Percentiles rank a stretch among this genome's conserved stretches.
Evolutionary conservation across 2,888 invertebrate genomes (phyloP).

Genomic region (Beris chalybata): DNA sequence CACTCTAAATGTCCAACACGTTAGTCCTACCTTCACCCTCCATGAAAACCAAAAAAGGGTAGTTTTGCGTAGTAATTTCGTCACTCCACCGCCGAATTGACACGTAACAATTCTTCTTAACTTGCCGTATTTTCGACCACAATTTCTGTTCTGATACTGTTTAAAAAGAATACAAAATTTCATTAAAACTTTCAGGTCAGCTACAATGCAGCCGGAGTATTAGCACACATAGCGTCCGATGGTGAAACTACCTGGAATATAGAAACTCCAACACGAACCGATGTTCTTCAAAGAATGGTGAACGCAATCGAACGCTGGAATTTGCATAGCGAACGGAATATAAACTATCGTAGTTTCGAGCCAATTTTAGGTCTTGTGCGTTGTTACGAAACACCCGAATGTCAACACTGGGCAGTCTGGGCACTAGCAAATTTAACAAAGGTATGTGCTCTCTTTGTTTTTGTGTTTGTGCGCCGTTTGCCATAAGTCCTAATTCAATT

Average conservation of each 20-base stretch:
- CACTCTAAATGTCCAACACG: too few species aligned
- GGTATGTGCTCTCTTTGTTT: slow-evolving; percentile 41
- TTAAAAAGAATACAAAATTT: too few species aligned
- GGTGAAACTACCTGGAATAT: slow-evolving; percentile 83
- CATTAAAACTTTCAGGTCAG: slow-evolving; percentile 64
- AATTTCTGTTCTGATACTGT: too few species aligned
- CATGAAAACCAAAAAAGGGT: too few species aligned
- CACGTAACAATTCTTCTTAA: too few species aligned
- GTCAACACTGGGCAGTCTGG: slow-evolving; percentile 97
- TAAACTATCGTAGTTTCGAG: slow-evolving; percentile 95
- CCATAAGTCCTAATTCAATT: slow-evolving; percentile 1
- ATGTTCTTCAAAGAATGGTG: slow-evolving; percentile 75
- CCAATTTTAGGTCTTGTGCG: slow-evolving; percentile 85
- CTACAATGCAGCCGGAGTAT: slow-evolving; percentile 94
- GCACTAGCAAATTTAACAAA: slow-evolving; percentile 93
- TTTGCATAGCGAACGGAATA: slow-evolving; percentile 83
- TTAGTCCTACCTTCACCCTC: too few species aligned
- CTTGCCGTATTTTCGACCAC: too few species aligned
- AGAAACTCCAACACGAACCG: slow-evolving; percentile 67
- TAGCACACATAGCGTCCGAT: slow-evolving; percentile 94
- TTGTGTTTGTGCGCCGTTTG: not conserved
- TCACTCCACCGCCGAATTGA: too few species aligned
- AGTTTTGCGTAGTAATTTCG: too few species aligned
- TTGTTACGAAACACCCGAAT: slow-evolving; percentile 84
- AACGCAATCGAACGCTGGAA: slow-evolving; percentile 88